A percentile compares a stretch with the other conserved stretches of the same genome.
Conservation (phyloP, 2,888 invertebrate genomes). For the Caenorhabditis wallacei region DNA sequence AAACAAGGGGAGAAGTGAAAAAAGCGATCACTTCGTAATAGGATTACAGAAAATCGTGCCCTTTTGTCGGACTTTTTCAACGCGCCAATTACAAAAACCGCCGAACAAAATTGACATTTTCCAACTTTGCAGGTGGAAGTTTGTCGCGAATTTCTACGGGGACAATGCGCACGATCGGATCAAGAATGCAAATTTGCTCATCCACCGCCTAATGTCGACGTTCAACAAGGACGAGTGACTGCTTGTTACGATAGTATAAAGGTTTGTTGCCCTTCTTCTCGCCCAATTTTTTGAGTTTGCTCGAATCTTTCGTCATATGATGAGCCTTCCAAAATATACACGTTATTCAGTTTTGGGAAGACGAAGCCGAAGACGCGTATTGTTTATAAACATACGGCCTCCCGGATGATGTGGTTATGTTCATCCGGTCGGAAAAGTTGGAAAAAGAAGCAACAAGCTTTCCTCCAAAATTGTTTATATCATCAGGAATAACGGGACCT, state of each 20-base stretch:
- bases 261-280: slow-evolving; percentile 87
- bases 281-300: slow-evolving; percentile 9
- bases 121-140: slow-evolving; percentile 89
- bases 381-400: slow-evolving; percentile 50
- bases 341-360: slow-evolving; percentile 46
- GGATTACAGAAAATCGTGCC: slow-evolving; percentile 41
- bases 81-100: slow-evolving; percentile 25
- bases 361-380: slow-evolving; percentile 13
- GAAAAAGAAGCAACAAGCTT: neutral
- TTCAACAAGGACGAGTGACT: slow-evolving; percentile 99
- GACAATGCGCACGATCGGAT: slow-evolving; percentile 99
- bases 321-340: neutral
- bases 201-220: slow-evolving; percentile 98
- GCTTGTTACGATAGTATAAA: slow-evolving; percentile 99
- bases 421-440: slow-evolving; percentile 39
- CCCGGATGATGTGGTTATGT: slow-evolving; percentile 46
- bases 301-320: neutral
- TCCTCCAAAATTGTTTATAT: slow-evolving; percentile 20
- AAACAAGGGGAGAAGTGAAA: slow-evolving; percentile 24
- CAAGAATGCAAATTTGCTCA: slow-evolving; percentile 99
- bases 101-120: slow-evolving; percentile 14
- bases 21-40: slow-evolving; percentile 38
- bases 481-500: slow-evolving; percentile 14
- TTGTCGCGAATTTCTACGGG: slow-evolving; percentile 97
- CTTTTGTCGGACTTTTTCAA: slow-evolving; percentile 29